phyloP scores from a whole-genome alignment of 30 jellyfish, hydroid and myxozoan species.

The Aurelia coerulea region DNA sequence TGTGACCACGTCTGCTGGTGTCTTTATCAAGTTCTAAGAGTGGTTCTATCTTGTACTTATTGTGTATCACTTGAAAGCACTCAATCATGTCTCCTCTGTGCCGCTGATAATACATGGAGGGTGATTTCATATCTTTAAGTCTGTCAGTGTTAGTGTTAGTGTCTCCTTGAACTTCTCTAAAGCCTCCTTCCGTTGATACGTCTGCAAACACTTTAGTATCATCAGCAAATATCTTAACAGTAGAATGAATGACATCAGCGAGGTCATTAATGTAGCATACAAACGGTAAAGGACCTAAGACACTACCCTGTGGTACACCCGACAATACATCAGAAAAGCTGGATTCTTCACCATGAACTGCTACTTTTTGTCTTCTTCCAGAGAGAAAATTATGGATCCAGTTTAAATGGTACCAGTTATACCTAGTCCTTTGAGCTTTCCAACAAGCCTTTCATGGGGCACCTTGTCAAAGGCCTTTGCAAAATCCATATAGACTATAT shows the following conservation, averaged over 20 bases:
- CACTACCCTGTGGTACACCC: conserved; percentile 55
- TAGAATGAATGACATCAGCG: conserved; percentile 28
- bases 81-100: conserved; percentile 44
- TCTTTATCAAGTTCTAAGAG: conserved; percentile 22
- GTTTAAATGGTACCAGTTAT: too few relatives aligned
- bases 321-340: conserved; percentile 43
- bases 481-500: background rate
- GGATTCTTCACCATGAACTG: conserved; percentile 21
- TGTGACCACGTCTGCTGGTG: conserved; percentile 64
- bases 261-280: conserved; percentile 47
- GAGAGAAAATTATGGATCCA: too few relatives aligned
- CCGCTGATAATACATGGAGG: conserved; percentile 39
- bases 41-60: conserved; percentile 29
- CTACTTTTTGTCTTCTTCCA: conserved; percentile 12
- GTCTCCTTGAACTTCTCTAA: conserved; percentile 33
- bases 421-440: too few relatives aligned
- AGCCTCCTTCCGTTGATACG: conserved; percentile 38
- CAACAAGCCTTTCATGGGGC: too few relatives aligned
- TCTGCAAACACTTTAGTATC: conserved; percentile 1
- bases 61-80: conserved; percentile 18
- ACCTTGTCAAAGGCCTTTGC: too few relatives aligned
- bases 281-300: conserved; percentile 42
- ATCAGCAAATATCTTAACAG: conserved; percentile 5
- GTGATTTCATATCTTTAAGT: conserved; percentile 27
- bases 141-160: conserved; percentile 27